These are phyloP conservation scores for Nasonia oneida DNA, from an alignment of 2,888 invertebrate genomes.

Conservation along the genomic window DNA sequence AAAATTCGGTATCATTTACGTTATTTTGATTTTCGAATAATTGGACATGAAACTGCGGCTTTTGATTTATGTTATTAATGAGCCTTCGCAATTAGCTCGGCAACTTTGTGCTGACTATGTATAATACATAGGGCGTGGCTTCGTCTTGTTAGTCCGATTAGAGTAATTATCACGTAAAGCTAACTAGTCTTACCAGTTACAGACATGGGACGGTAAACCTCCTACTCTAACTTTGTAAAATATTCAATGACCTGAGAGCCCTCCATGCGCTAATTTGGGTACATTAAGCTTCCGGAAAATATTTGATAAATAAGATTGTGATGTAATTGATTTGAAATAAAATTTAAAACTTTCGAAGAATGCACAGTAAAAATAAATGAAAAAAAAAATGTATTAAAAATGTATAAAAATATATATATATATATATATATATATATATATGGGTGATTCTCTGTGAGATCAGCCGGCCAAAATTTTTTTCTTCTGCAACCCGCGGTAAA, in stretches of 20 bases:
- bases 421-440: too few species aligned
- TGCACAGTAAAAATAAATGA: background rate
- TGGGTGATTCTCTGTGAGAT: too few species aligned
- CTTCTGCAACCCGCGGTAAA: too few species aligned
- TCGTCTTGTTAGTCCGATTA: background rate
- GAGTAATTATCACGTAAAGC: conserved; percentile 5
- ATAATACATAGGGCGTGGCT: background rate
- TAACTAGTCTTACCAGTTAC: background rate
- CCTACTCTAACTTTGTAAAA: background rate
- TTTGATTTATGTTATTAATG: background rate
- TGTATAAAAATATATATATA: too few species aligned
- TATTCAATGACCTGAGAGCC: background rate
- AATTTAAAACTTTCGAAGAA: background rate
- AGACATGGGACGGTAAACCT: background rate
- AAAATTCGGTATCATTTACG: too few species aligned
- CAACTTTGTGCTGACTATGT: background rate
- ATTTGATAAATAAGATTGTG: background rate
- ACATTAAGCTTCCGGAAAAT: background rate
- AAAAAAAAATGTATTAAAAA: background rate
- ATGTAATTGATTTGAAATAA: too few species aligned
- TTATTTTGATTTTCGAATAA: too few species aligned
- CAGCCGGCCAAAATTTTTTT: too few species aligned
- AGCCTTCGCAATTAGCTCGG: background rate
- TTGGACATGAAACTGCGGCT: background rate
- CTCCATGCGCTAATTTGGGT: background rate